phyloP scores from a whole-genome alignment of 2,113 vertebrate genomes.

The Alosa alosa region DNA sequence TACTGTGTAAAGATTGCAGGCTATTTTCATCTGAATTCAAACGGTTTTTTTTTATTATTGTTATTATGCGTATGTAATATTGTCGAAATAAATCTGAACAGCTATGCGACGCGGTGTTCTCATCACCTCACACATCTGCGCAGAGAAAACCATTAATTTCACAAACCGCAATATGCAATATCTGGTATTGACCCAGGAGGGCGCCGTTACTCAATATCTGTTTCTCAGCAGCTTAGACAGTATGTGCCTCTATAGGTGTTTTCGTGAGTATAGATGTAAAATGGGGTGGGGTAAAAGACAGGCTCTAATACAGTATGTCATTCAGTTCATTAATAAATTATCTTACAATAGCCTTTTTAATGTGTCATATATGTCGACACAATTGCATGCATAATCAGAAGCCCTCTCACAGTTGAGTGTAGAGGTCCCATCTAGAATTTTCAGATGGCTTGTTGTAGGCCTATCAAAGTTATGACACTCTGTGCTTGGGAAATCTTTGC shows the following conservation, averaged over 20 bases:
- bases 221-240: not conserved
- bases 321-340: not conserved
- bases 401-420: not conserved
- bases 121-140: constrained; percentile 17
- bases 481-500: not conserved
- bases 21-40: not conserved
- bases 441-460: not conserved
- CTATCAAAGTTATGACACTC: not conserved
- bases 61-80: not conserved
- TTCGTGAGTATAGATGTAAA: not conserved
- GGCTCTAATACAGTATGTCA: not conserved
- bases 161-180: constrained; percentile 32
- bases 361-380: not conserved
- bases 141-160: constrained; percentile 12
- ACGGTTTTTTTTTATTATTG: not conserved
- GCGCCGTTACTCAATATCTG: constrained; percentile 39
- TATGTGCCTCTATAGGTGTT: not conserved
- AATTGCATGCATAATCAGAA: not conserved
- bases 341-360: not conserved
- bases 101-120: not conserved
- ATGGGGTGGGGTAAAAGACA: not conserved
- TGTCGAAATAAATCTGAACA: not conserved
- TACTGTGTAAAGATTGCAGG: not conserved
- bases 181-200: constrained; percentile 42
- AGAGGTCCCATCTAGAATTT: not conserved